Percentiles rank a stretch among this genome's conserved stretches.
These are phyloP conservation scores for Coleophora flavipennella DNA, from an alignment of 2,888 invertebrate genomes.

Conservation along the genomic window DNA sequence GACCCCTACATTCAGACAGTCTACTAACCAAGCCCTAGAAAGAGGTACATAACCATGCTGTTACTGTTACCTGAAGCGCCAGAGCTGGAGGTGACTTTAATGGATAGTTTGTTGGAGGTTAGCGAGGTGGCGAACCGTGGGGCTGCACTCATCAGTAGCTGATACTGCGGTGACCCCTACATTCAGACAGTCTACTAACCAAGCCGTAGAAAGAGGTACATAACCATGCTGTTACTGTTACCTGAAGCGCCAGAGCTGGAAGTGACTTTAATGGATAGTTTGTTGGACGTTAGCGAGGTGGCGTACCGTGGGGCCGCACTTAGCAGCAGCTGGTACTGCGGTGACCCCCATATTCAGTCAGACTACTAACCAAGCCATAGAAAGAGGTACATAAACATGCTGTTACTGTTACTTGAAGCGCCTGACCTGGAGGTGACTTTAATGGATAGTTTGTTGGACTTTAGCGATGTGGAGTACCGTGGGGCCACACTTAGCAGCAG, in stretches of 20 bases:
- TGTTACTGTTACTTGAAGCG: no score
- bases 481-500: slow-evolving; percentile 58
- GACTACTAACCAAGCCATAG: no score
- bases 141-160: slow-evolving; percentile 55
- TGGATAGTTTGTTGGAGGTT: slow-evolving; percentile 75
- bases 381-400: no score
- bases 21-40: no score
- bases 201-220: no score
- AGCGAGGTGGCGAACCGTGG: slow-evolving; percentile 59
- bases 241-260: slow-evolving; percentile 60
- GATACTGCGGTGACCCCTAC: slow-evolving; percentile 61
- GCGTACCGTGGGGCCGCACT: slow-evolving; percentile 60
- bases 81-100: slow-evolving; percentile 76
- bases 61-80: no score
- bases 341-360: slow-evolving; percentile 64
- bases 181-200: slow-evolving; percentile 62
- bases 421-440: slow-evolving; percentile 76
- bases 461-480: slow-evolving; percentile 54
- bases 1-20: slow-evolving; percentile 64
- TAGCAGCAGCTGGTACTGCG: slow-evolving; percentile 56
- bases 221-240: no score
- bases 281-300: slow-evolving; percentile 59
- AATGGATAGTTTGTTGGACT: slow-evolving; percentile 76
- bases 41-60: no score
- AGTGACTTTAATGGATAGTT: slow-evolving; percentile 80